These are phyloP conservation scores for Engystomops pustulosus DNA, from an alignment of 2,113 vertebrate species.

Conservation along the genomic window DNA sequence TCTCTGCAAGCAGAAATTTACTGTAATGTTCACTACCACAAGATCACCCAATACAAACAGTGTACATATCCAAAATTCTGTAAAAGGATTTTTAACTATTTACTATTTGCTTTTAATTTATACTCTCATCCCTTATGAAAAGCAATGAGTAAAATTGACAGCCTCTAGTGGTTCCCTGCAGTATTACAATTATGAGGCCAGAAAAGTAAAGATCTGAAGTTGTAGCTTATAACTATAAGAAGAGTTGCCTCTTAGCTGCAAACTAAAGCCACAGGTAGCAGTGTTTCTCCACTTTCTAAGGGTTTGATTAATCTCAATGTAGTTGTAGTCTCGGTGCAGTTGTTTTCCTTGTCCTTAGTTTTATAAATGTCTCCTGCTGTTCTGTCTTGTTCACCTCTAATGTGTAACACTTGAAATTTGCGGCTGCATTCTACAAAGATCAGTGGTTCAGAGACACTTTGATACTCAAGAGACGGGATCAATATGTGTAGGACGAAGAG, in stretches of 20 bases:
- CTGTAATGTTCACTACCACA: too few species aligned
- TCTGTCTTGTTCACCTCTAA: slow-evolving; percentile 16
- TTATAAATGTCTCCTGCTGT: background rate
- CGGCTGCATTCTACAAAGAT: background rate
- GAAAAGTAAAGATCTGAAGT: background rate
- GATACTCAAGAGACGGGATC: slow-evolving; percentile 38
- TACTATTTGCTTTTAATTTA: background rate
- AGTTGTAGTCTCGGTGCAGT: background rate
- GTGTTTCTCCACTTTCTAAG: background rate
- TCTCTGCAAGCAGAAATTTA: too few species aligned
- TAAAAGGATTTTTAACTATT: too few species aligned
- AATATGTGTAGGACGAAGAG: slow-evolving; percentile 33
- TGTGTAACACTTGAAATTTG: slow-evolving; percentile 26
- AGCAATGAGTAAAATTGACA: background rate
- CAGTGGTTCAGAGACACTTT: slow-evolving; percentile 38
- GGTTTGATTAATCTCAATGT: background rate
- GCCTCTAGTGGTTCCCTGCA: background rate
- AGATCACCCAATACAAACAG: too few species aligned
- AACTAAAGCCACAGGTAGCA: background rate
- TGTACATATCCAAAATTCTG: background rate
- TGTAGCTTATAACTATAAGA: background rate
- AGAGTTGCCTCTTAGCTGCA: background rate
- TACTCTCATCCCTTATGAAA: background rate
- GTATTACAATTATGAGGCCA: background rate
- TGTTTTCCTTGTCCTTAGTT: background rate